Base-by-base conservation (phyloP, 2,113 vertebrate genomes). In the Brachypodius melanocephalos region DNA sequence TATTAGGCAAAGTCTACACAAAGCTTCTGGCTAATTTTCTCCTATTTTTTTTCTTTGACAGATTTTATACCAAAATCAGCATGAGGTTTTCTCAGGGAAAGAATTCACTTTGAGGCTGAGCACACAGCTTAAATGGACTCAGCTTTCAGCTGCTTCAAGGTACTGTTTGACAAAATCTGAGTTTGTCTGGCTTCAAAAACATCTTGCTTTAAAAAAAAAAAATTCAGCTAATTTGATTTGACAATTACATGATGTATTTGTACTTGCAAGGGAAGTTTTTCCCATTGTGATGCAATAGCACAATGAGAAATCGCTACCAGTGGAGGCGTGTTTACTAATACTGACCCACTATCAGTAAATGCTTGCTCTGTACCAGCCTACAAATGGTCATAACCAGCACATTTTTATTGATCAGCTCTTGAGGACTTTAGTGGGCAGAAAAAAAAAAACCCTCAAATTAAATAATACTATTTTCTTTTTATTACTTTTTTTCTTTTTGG, bases 391-490 rank as follows among this genome's bases (percentile, higher is more conserved):
- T 46, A 84, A 63, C 10, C 34, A 54, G 10, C 13, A 67, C 4
- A n/a, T 32, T 61, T 58, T 68, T 85, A 14, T 79, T 72, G 29
- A 29, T 15, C 28, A 86, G 14, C 4, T 91, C 12, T 49, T 26
- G 14, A 55, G 21, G 24, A 74, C 26, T 9, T 52, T 19, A 52
- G 26, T 48, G 10, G 4, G 2, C 8, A 61, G 21, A 13, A 62
- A 43, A 34, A 38, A 31, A 0, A 0, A n/a, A n/a, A n/a, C 29
- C 12, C 3, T 24, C 61, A 59, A 57, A 46, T 42, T 42, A 45
- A 65, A 59, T 58, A 52, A 34, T 34, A 26, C 19, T 48, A 6
- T 34, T 76, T 68, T 49, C 17, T 36, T 77, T 45, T 54, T 72
- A 17, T 69, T 80, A 34, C 6, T 83, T 48, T 54, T 38, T 3